phyloP scores from a whole-genome alignment of 2,113 vertebrate species.

The Silurus asotus region DNA sequence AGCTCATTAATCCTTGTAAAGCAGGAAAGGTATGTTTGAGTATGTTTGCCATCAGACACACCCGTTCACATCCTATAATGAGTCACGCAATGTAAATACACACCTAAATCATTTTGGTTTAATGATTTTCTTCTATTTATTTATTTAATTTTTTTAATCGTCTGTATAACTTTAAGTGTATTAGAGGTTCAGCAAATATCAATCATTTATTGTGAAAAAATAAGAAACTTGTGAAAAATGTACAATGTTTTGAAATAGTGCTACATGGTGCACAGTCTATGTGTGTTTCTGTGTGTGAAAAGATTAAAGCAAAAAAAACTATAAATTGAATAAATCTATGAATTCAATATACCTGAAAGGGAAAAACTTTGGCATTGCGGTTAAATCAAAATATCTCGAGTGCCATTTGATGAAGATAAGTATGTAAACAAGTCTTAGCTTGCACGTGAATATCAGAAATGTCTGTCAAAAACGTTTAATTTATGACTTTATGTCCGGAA shows the following conservation, averaged over 20 bases:
- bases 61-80: conserved; percentile 20
- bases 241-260: not conserved
- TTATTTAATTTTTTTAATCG: not conserved
- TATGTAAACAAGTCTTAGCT: not conserved
- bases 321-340: no score
- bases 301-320: not conserved
- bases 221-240: not conserved
- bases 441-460: not conserved
- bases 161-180: not conserved
- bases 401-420: not conserved
- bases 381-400: not conserved
- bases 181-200: not conserved
- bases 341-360: not conserved
- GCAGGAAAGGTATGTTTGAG: not conserved
- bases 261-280: no score
- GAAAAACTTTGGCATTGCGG: not conserved
- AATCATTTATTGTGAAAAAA: not conserved
- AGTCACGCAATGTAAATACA: conserved; percentile 6
- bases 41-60: conserved; percentile 2
- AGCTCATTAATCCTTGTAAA: not conserved
- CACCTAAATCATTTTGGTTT: not conserved
- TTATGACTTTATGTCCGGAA: not conserved
- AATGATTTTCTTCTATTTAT: not conserved
- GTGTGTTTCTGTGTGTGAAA: not conserved
- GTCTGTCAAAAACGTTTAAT: not conserved